phyloP scores from a whole-genome alignment of 2,113 vertebrate genomes.

The Scomber colias region DNA sequence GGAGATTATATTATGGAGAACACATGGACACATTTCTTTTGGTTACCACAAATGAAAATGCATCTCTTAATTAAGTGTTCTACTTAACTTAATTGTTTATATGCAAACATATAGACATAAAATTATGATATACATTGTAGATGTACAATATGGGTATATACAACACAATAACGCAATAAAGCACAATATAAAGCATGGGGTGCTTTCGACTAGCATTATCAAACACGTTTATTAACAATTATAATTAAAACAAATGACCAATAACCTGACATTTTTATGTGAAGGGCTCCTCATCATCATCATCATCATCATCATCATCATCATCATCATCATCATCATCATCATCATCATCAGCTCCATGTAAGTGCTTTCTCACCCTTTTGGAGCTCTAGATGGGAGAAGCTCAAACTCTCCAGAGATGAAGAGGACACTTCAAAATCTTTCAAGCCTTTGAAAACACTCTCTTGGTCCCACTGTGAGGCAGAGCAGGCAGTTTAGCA shows the following conservation, averaged over 20 bases:
- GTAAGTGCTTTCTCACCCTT: background rate
- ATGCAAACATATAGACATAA: no score
- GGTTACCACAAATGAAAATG: no score
- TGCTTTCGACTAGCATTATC: background rate
- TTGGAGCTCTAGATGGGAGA: background rate
- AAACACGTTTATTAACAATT: background rate
- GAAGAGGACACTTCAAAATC: constrained; percentile 32
- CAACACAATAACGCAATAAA: background rate
- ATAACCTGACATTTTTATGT: background rate
- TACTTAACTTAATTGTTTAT: no score
- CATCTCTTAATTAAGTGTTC: no score
- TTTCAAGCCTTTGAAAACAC: constrained; percentile 29
- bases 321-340: background rate
- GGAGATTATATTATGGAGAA: no score
- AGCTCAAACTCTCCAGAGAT: constrained; percentile 17
- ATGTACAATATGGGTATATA: no score
- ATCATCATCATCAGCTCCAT: background rate
- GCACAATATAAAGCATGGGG: background rate
- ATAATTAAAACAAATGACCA: background rate
- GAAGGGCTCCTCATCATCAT: background rate
- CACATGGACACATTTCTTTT: no score
- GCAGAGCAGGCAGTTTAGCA: constrained; percentile 20
- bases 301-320: no score
- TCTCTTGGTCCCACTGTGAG: constrained; percentile 3
- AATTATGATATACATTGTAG: no score